These are phyloP conservation scores for Lophochroa leadbeateri DNA, from an alignment of 2,113 vertebrate species.

Conservation along the genomic window DNA sequence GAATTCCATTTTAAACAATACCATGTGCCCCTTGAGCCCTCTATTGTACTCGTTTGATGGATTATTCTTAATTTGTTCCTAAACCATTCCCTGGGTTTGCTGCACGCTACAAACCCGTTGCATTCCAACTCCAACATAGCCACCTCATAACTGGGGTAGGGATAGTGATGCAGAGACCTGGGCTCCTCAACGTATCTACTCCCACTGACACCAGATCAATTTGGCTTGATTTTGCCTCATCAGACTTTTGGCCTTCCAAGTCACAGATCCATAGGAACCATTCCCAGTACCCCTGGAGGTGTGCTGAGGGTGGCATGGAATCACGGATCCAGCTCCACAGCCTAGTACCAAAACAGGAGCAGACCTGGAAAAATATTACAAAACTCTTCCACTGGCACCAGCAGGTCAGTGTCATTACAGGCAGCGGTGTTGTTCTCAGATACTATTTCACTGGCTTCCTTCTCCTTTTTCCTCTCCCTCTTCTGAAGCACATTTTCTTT, in stretches of 20 bases:
- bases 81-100: not conserved
- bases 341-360: conserved; percentile 55
- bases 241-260: not conserved
- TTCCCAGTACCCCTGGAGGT: not conserved
- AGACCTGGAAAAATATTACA: conserved; percentile 63
- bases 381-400: conserved; percentile 68
- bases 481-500: conserved; percentile 66
- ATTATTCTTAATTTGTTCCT: not conserved
- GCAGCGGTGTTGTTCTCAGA: conserved; percentile 63
- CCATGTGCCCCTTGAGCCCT: not conserved
- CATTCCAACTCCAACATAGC: not conserved
- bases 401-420: conserved; percentile 56
- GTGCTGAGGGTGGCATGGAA: not conserved
- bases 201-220: not conserved
- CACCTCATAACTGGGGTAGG: not conserved
- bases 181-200: not conserved
- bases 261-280: not conserved
- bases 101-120: not conserved
- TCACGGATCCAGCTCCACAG: not conserved
- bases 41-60: not conserved
- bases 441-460: conserved; percentile 69
- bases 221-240: not conserved
- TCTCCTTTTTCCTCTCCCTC: conserved; percentile 66
- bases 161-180: not conserved
- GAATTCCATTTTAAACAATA: not conserved